Percentiles rank a stretch among this genome's conserved stretches.
Evolutionary conservation across 2,797 vertebrate species (phyloP).

Genomic region (Lycodopsis pacificus): DNA sequence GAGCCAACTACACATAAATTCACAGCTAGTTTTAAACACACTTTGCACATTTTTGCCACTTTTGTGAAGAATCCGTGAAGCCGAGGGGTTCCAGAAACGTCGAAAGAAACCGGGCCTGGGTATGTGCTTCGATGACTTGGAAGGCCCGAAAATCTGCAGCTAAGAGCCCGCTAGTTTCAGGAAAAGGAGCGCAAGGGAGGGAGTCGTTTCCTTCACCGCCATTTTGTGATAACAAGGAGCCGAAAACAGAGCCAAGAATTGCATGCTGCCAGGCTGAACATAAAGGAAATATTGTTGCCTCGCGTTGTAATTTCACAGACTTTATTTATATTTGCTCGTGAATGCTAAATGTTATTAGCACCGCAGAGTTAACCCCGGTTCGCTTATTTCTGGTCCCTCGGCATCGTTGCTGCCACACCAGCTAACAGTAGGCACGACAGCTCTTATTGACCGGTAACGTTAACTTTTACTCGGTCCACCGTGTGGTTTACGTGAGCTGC

Average conservation of each 20-base stretch:
- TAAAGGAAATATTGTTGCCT: not conserved
- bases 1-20: constrained; percentile 56
- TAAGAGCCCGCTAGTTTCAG: constrained; percentile 78
- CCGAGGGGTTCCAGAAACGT: constrained; percentile 37
- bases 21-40: not conserved
- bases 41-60: constrained; percentile 1
- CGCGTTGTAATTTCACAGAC: accelerated
- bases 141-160: constrained; percentile 57
- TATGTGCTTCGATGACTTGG: constrained; percentile 63
- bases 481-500: not conserved
- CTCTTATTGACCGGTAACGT: constrained; percentile 1
- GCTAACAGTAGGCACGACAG: constrained; percentile 39
- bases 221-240: constrained; percentile 89
- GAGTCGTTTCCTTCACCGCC: constrained; percentile 89
- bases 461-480: not conserved
- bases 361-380: constrained; percentile 35
- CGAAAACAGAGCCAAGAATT: constrained; percentile 71
- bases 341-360: constrained; percentile 39
- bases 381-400: constrained; percentile 35
- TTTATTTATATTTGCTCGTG: not conserved
- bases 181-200: constrained; percentile 83
- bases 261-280: constrained; percentile 28
- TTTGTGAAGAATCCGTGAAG: not conserved
- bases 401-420: constrained; percentile 42
- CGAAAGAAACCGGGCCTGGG: constrained; percentile 70